Conservation (phyloP, 2,888 invertebrate species). For the Brenthis hecate region DNA sequence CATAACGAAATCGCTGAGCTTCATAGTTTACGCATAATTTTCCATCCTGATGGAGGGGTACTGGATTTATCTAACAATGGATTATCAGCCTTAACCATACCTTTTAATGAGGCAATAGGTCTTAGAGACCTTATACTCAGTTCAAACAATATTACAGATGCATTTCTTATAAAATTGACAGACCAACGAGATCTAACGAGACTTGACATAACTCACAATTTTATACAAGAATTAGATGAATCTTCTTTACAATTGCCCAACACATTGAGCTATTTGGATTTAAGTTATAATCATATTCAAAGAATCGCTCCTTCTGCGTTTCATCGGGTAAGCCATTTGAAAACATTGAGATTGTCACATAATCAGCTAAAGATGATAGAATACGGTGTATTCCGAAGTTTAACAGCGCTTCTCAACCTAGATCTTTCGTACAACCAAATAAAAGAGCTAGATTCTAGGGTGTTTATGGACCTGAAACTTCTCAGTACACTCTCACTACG, state of each 20-base stretch:
- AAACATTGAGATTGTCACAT: slow-evolving; percentile 56
- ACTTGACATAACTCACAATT: slow-evolving; percentile 62
- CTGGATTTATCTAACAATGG: slow-evolving; percentile 69
- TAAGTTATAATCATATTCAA: slow-evolving; percentile 58
- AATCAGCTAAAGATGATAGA: slow-evolving; percentile 57
- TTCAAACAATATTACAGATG: slow-evolving; percentile 63
- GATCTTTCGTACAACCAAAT: slow-evolving; percentile 58
- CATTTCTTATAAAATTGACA: slow-evolving; percentile 52
- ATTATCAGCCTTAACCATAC: slow-evolving; percentile 55
- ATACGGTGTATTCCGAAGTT: slow-evolving; percentile 63
- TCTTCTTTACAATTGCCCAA: slow-evolving; percentile 58
- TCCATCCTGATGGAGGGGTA: slow-evolving; percentile 64
- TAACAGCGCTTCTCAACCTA: slow-evolving; percentile 50
- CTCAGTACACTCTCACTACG: slow-evolving; percentile 56
- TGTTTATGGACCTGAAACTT: slow-evolving; percentile 61
- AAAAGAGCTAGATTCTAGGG: slow-evolving; percentile 57
- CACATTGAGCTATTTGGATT: slow-evolving; percentile 54
- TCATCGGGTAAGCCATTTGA: slow-evolving; percentile 50
- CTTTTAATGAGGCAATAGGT: slow-evolving; percentile 56
- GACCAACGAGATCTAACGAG: slow-evolving; percentile 54
- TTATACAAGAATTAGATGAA: slow-evolving; percentile 53
- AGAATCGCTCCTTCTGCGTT: slow-evolving; percentile 63
- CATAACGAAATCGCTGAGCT: slow-evolving; percentile 56
- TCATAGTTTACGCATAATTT: slow-evolving; percentile 58
- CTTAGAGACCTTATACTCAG: slow-evolving; percentile 55